phyloP scores from a whole-genome alignment of 2,888 invertebrate species.

The Allacma fusca region DNA sequence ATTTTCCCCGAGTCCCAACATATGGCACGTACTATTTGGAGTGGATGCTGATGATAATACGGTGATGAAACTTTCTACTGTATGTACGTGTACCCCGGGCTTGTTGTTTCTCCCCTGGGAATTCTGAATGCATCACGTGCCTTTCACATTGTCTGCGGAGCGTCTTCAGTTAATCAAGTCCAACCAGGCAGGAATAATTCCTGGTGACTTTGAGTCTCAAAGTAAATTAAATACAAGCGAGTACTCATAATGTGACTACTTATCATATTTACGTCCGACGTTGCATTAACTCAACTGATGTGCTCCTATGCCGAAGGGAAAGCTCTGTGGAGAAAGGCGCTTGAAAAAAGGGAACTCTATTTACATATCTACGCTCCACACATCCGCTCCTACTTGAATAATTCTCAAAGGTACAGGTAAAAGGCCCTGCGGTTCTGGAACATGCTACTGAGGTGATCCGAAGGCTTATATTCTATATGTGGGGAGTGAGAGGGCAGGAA shows the following conservation, averaged over 20 bases:
- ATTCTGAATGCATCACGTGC: background rate
- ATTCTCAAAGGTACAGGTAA: background rate
- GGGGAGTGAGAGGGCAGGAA: conserved; percentile 23
- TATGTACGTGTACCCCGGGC: too few species aligned
- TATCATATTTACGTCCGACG: background rate
- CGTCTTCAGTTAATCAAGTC: background rate
- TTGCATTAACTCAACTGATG: too few species aligned
- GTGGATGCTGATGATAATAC: background rate
- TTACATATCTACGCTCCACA: too few species aligned
- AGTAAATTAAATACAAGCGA: background rate
- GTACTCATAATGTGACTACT: background rate
- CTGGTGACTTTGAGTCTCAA: background rate
- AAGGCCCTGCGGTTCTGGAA: background rate
- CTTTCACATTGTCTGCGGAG: background rate
- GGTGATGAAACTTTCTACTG: background rate
- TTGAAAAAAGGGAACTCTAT: too few species aligned
- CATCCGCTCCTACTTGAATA: too few species aligned
- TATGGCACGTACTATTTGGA: background rate
- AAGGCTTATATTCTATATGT: too few species aligned
- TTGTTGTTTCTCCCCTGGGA: too few species aligned
- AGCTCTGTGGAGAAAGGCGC: too few species aligned
- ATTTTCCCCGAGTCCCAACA: too few species aligned
- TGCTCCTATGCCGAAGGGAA: too few species aligned
- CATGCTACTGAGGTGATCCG: too few species aligned
- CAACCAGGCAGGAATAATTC: background rate